Conservation (phyloP, 2,797 vertebrate species). For the Tapera naevia region DNA sequence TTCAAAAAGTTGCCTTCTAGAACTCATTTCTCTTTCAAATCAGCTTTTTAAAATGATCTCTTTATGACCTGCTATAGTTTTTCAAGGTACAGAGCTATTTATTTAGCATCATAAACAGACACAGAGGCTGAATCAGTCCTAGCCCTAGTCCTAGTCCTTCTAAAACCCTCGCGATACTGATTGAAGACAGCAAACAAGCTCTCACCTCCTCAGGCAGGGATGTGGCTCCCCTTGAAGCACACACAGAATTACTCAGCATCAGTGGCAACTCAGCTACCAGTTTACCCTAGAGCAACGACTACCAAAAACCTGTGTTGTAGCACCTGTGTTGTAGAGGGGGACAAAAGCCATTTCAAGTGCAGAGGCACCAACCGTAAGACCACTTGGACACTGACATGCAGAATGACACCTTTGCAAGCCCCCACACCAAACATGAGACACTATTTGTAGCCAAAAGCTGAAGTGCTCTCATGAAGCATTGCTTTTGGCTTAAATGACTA, state of each 20-base stretch:
- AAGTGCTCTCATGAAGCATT: background rate
- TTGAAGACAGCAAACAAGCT: background rate
- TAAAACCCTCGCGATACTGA: background rate
- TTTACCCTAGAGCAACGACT: background rate
- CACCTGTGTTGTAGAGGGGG: background rate
- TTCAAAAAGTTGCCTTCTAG: background rate
- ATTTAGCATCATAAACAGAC: background rate
- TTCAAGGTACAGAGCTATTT: background rate
- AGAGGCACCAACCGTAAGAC: background rate
- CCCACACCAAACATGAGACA: background rate
- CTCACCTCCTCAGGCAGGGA: background rate
- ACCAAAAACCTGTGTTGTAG: background rate
- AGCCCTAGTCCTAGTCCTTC: too few species aligned
- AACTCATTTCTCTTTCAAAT: background rate
- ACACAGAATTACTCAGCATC: background rate
- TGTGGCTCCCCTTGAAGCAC: background rate
- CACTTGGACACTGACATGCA: background rate
- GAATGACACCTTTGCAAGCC: background rate
- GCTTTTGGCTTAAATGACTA: background rate
- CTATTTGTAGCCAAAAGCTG: background rate
- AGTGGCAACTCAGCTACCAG: background rate
- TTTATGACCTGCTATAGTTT: background rate
- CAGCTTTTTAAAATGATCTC: background rate
- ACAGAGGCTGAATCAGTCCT: background rate
- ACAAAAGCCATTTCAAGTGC: background rate